phyloP scores from a whole-genome alignment of 2,888 invertebrate genomes.

The Chrysolina oricalcia region DNA sequence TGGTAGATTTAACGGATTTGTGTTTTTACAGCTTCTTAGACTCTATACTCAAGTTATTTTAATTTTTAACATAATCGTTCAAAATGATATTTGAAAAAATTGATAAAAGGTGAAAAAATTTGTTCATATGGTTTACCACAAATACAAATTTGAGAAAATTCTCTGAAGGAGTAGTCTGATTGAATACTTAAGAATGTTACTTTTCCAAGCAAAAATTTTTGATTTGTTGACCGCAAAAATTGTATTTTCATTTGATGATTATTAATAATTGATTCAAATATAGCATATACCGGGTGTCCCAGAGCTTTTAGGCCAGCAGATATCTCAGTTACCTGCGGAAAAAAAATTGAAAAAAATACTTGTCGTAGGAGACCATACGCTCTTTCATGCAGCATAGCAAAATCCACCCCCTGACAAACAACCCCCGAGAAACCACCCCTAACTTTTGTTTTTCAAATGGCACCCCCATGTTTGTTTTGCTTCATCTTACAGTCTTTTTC shows the following conservation, averaged over 20 bases:
- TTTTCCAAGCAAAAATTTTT: conserved; percentile 5
- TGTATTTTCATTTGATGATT: background rate
- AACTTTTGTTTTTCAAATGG: too few relatives aligned
- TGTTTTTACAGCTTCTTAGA: background rate
- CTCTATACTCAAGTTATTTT: background rate
- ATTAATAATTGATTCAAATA: conserved; percentile 5
- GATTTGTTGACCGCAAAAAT: background rate
- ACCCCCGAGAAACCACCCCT: too few relatives aligned
- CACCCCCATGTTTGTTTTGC: too few relatives aligned
- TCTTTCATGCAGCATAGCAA: too few relatives aligned
- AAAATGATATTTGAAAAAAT: conserved; percentile 9
- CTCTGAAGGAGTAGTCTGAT: conserved; percentile 10
- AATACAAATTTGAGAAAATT: conserved; percentile 9
- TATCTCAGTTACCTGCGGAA: too few relatives aligned
- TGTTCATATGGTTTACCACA: background rate
- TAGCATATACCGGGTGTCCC: background rate
- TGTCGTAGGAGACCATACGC: too few relatives aligned
- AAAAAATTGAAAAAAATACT: too few relatives aligned
- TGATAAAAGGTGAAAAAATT: background rate
- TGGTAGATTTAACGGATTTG: too few relatives aligned
- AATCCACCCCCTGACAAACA: too few relatives aligned
- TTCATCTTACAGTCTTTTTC: too few relatives aligned
- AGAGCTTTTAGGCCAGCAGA: too few relatives aligned
- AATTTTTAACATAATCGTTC: conserved; percentile 3
- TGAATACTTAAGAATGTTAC: conserved; percentile 3